Evolutionary conservation across 2,888 invertebrate species (phyloP).

Genomic region (Tetheella fluctuosa): DNA sequence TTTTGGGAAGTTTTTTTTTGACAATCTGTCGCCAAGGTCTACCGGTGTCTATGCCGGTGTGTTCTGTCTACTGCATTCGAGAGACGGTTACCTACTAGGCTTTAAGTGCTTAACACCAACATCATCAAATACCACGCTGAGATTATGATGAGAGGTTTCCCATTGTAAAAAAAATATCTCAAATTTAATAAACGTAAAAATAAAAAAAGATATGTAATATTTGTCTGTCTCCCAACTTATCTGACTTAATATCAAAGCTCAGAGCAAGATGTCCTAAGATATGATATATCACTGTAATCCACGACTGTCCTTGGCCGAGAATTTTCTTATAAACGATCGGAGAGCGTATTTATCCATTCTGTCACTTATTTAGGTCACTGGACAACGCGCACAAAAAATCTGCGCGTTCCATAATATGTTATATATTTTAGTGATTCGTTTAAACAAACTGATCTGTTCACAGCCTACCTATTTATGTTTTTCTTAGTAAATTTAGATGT

Average conservation of each 20-base stretch:
- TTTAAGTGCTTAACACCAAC: too few relatives aligned
- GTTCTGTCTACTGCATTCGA: too few relatives aligned
- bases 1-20: too few relatives aligned
- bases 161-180: not conserved
- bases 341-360: not conserved
- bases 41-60: too few relatives aligned
- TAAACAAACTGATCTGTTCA: too few relatives aligned
- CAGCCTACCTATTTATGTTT: too few relatives aligned
- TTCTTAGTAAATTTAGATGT: too few relatives aligned
- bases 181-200: not conserved
- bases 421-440: not conserved
- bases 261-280: not conserved
- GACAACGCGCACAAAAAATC: too few relatives aligned
- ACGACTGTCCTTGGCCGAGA: not conserved
- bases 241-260: not conserved
- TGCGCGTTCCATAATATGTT: not conserved
- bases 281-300: not conserved
- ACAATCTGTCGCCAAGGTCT: too few relatives aligned
- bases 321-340: not conserved
- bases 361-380: constrained; percentile 4
- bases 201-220: not conserved
- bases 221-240: not conserved
- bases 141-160: too few relatives aligned
- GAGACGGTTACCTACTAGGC: too few relatives aligned
- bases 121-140: too few relatives aligned